Evolutionary conservation across 2,888 invertebrate genomes (phyloP).

Genomic region (Gymnoscelis rufifasciata): DNA sequence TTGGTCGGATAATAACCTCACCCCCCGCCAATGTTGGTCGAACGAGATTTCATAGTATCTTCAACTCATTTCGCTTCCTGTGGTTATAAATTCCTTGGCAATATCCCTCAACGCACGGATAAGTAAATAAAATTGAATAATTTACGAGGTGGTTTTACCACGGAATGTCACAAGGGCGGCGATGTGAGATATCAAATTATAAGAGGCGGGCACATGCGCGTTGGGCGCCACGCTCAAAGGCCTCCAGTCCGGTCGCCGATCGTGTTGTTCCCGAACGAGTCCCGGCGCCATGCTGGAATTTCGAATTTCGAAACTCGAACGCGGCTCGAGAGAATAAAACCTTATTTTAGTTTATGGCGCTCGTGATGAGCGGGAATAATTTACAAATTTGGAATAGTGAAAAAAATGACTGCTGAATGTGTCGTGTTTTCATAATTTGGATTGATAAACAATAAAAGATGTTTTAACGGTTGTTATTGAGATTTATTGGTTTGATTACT

Average conservation of each 20-base stretch:
- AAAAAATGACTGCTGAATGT: constrained; percentile 19
- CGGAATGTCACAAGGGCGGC: constrained; percentile 70
- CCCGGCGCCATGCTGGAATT: constrained; percentile 44
- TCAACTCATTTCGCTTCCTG: no score
- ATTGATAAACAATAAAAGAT: constrained; percentile 33
- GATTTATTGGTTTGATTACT: constrained; percentile 37
- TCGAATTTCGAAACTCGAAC: constrained; percentile 48
- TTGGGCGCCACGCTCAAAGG: constrained; percentile 35
- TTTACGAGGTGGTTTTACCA: constrained; percentile 69
- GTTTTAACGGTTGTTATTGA: constrained; percentile 35
- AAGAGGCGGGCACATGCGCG: constrained; percentile 69
- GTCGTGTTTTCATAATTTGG: constrained; percentile 28
- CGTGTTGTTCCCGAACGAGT: constrained; percentile 52
- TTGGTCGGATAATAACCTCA: no score
- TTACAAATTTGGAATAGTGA: neutral
- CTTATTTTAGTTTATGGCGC: no score
- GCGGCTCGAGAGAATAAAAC: constrained; percentile 37
- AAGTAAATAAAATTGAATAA: constrained; percentile 73
- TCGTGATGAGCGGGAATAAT: constrained; percentile 2
- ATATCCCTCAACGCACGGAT: constrained; percentile 50
- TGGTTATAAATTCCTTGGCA: constrained; percentile 45
- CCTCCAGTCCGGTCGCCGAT: constrained; percentile 65
- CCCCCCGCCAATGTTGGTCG: no score
- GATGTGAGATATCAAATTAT: constrained; percentile 75
- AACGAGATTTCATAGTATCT: no score